Evolutionary conservation across 2,113 vertebrate species (phyloP), one percentile per base, ranked within the genome.

Genomic region (Tiliqua scincoides): DNA sequence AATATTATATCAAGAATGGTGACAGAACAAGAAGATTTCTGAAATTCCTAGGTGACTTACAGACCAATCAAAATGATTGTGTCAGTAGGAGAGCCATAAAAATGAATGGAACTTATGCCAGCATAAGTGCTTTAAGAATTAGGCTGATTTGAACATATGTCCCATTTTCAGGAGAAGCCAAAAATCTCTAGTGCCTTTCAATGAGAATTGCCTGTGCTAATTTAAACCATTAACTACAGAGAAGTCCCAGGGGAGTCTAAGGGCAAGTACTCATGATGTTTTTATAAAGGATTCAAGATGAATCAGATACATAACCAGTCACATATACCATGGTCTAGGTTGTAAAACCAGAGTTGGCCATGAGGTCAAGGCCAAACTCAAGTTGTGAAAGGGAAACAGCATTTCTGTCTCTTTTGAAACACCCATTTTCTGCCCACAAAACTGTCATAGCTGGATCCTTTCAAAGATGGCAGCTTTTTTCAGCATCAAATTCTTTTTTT

Each of bases 1-100:
- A 83, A 63, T 85, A n/a, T 86, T 92, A 75, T 80, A 94, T 85
- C 86, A 62, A 20, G 54, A 91, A 88, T 1, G 15, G 57, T 73
- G 68, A 65, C 68, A 81, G 78, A 86, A 80, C 54, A 76, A 77
- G 74, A 62, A 52, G 70, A 65, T 81, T 86, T 80, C 59, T 65
- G 40, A 80, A 86, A 80, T 48, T 73, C 59, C 78, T 81, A 63
- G 77, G 43, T 80, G 77, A 86, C 77, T 86, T 80, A 86, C 37
- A 86, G 68, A 52, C 57, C 70, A 80, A 52, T 63, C 68, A 74
- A 43, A 86, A 65, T 63, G 25, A 9, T 63, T 86, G 70, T 35
- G 59, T 80, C 85, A 86, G 68, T 30, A 30, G 61, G 85, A 86
- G 85, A 25, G 32, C 78, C 79, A 80, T 81, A 57, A 80, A 86